phyloP scores from a whole-genome alignment of 2,113 vertebrate species.

The Psilopsiagon aymara region DNA sequence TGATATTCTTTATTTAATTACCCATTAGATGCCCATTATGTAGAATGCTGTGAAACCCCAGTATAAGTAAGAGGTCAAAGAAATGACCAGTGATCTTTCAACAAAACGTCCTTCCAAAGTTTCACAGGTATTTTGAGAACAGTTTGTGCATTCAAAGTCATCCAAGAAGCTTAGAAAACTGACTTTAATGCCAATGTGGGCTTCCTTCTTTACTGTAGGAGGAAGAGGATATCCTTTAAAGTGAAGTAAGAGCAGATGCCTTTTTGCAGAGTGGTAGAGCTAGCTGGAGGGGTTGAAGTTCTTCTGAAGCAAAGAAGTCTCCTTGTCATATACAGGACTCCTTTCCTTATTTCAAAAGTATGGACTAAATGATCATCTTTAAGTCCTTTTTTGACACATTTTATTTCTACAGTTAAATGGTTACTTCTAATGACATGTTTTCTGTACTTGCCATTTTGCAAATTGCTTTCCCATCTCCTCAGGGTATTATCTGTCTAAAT shows the following conservation, averaged over 20 bases:
- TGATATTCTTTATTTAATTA: not conserved
- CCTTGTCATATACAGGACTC: not conserved
- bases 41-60: not conserved
- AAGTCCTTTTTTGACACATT: not conserved
- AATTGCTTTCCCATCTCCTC: not conserved
- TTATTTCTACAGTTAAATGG: not conserved
- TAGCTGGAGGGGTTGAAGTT: not conserved
- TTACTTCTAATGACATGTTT: not conserved
- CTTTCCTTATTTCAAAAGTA: not conserved
- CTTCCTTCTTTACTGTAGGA: not conserved
- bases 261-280: not conserved
- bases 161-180: not conserved
- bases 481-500: not conserved
- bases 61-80: not conserved
- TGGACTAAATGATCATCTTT: not conserved
- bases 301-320: not conserved
- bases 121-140: not conserved
- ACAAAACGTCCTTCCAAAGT: not conserved
- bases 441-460: not conserved
- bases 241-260: not conserved
- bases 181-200: not conserved
- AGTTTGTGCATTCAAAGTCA: not conserved
- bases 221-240: not conserved
- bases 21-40: not conserved
- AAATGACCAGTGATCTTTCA: not conserved